These are phyloP conservation scores for Cynopterus sphinx DNA, from an alignment of 2,797 vertebrate genomes.

Conservation along the genomic window DNA sequence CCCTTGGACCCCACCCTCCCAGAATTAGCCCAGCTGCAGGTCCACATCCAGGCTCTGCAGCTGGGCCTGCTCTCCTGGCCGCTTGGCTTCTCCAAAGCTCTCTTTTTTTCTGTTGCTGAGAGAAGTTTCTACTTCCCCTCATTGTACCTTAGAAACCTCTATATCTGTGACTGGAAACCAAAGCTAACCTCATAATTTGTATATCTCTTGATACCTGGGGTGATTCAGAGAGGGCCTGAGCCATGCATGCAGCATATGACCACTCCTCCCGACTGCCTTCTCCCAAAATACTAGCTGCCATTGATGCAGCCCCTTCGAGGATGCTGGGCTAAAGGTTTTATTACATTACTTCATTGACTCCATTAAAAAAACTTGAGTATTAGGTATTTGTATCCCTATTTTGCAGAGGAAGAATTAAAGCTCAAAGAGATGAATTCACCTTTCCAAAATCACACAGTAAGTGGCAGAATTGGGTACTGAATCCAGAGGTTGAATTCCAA, in stretches of 20 bases:
- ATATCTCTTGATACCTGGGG: background rate
- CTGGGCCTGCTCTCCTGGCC: background rate
- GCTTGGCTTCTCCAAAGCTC: background rate
- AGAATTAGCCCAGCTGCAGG: background rate
- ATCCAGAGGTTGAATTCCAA: constrained; percentile 5
- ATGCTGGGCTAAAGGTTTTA: background rate
- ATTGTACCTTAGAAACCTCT: background rate
- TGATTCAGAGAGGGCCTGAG: background rate
- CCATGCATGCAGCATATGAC: background rate
- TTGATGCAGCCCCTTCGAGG: background rate
- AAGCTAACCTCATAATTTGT: background rate
- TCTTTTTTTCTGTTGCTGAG: background rate
- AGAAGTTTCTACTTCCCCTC: background rate
- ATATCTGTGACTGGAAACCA: background rate
- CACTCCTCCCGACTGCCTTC: background rate
- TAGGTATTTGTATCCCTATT: background rate
- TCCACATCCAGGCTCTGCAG: background rate
- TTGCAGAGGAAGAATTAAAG: constrained; percentile 8
- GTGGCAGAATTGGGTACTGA: background rate
- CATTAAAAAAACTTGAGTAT: background rate
- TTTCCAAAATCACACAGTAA: background rate
- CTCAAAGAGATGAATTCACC: background rate
- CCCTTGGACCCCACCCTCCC: background rate
- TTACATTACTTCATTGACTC: background rate
- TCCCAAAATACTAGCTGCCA: background rate